Evolutionary conservation across 2,797 vertebrate species (phyloP).

Genomic region (Ceryle rudis): DNA sequence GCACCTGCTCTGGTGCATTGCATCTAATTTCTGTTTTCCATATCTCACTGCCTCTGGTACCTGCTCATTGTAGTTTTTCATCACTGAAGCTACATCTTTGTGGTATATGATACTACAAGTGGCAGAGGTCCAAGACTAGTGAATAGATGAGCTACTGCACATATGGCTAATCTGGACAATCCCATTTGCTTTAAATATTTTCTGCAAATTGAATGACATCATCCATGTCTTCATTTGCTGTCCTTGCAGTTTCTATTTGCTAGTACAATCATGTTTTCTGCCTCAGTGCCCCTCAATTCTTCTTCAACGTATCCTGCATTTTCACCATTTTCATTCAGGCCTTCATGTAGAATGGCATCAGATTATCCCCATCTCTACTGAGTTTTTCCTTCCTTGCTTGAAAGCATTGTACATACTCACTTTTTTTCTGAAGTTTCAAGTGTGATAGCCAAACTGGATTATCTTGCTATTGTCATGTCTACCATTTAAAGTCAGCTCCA

Average conservation of each 20-base stretch:
- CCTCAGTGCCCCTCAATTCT: background rate
- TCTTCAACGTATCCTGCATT: background rate
- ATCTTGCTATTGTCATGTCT: background rate
- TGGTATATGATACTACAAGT: background rate
- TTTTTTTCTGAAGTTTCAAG: background rate
- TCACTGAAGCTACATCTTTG: background rate
- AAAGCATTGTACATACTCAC: background rate
- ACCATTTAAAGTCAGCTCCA: background rate
- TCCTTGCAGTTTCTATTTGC: background rate
- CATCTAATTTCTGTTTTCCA: background rate
- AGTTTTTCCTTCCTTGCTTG: background rate
- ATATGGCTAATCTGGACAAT: background rate
- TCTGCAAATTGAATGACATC: background rate
- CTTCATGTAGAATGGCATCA: background rate
- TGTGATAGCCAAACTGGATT: background rate
- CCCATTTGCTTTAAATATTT: background rate
- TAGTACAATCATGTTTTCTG: background rate
- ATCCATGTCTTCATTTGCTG: background rate
- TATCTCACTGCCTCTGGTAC: background rate
- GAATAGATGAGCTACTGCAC: background rate
- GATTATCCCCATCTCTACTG: background rate
- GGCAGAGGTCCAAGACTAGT: background rate
- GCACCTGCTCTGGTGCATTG: background rate
- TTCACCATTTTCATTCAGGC: background rate
- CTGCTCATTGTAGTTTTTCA: background rate